Conservation (phyloP, 2,888 invertebrate species). For the Caenorhabditis virilis region DNA sequence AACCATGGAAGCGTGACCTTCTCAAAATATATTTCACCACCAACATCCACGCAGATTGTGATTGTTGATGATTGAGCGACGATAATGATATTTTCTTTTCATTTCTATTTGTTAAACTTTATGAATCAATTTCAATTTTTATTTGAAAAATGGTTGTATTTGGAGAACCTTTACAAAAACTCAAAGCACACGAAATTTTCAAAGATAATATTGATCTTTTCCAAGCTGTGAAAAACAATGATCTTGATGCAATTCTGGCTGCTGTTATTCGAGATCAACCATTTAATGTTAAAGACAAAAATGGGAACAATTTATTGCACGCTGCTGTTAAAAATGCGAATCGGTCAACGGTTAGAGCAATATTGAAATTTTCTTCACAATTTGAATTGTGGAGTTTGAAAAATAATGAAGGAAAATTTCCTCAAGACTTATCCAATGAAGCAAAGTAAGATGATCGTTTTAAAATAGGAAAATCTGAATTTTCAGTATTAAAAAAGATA, state of each 20-base stretch:
- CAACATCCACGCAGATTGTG: too few relatives aligned
- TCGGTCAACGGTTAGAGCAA: constrained; percentile 12
- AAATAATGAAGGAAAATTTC: constrained; percentile 34
- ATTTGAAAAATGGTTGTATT: constrained; percentile 27
- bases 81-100: too few relatives aligned
- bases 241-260: constrained; percentile 3
- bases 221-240: background rate
- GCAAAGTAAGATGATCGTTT: constrained; percentile 5
- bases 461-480: background rate
- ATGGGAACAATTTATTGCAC: constrained; percentile 27
- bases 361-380: constrained; percentile 15
- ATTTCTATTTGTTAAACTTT: too few relatives aligned
- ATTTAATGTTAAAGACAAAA: constrained; percentile 14
- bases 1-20: too few relatives aligned
- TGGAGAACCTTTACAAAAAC: constrained; percentile 19
- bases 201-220: background rate
- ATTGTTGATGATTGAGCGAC: too few relatives aligned
- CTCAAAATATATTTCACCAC: too few relatives aligned
- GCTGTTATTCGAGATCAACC: constrained; percentile 23
- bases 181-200: constrained; percentile 26
- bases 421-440: constrained; percentile 32
- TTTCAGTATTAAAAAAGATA: constrained; percentile 33
- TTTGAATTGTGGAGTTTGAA: constrained; percentile 26
- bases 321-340: constrained; percentile 19
- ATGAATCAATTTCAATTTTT: too few relatives aligned